Evolutionary conservation across 2,888 invertebrate species (phyloP).

Genomic region (Brachynemurus nebulosus): DNA sequence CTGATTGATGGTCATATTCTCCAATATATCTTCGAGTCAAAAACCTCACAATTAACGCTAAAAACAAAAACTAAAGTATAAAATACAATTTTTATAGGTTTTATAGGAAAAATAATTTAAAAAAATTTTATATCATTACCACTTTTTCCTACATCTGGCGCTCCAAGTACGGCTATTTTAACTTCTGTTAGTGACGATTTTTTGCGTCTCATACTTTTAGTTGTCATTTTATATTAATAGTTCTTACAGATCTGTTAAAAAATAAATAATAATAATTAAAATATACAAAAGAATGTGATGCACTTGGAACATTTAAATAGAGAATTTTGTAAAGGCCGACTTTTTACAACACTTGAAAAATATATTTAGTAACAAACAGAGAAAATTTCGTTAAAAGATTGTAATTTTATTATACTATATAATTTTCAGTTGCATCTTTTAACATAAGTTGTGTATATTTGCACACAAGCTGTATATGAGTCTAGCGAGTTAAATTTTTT

Average conservation of each 20-base stretch:
- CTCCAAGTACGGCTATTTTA: slow-evolving; percentile 81
- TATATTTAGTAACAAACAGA: no score
- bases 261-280: background rate
- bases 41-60: slow-evolving; percentile 78
- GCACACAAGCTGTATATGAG: no score
- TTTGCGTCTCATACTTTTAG: slow-evolving; percentile 73
- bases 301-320: no score
- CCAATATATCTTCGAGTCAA: slow-evolving; percentile 88
- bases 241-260: background rate
- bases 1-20: slow-evolving; percentile 88
- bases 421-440: no score
- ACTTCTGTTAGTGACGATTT: slow-evolving; percentile 82
- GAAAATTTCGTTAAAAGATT: no score
- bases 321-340: no score
- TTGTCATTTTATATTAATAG: slow-evolving; percentile 42
- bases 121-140: slow-evolving; percentile 39
- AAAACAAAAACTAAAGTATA: slow-evolving; percentile 28
- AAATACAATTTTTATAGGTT: background rate
- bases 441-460: no score
- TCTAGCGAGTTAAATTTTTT: no score
- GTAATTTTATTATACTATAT: no score
- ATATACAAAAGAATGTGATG: no score
- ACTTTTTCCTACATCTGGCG: slow-evolving; percentile 83
- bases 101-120: background rate
- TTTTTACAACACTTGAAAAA: no score